Percentiles rank a stretch among this genome's conserved stretches.
Evolutionary conservation across 2,113 vertebrate species (phyloP).

Genomic region (Stegastes partitus): DNA sequence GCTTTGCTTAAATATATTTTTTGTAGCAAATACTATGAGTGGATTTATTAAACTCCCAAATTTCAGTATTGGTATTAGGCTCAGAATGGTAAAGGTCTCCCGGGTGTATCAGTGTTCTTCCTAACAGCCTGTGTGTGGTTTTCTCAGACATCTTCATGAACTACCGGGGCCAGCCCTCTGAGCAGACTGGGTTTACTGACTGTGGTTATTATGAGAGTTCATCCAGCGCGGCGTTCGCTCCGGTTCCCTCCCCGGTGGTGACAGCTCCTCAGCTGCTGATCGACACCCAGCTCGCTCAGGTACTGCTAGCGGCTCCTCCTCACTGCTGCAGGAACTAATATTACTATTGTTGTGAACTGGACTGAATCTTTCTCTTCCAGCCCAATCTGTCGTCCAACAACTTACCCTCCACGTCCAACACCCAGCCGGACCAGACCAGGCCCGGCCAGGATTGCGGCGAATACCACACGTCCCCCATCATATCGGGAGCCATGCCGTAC

Average conservation of each 20-base stretch:
- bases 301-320: slow-evolving; percentile 42
- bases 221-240: slow-evolving; percentile 62
- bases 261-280: slow-evolving; percentile 69
- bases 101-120: neutral
- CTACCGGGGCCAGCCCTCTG: slow-evolving; percentile 73
- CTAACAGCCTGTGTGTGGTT: slow-evolving; percentile 17
- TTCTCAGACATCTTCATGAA: slow-evolving; percentile 84
- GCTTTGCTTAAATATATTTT: neutral
- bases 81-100: neutral
- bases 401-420: slow-evolving; percentile 64
- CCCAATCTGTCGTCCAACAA: slow-evolving; percentile 69
- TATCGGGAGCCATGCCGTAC: slow-evolving; percentile 33
- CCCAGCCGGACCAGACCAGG: slow-evolving; percentile 58
- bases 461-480: slow-evolving; percentile 63
- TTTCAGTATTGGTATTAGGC: neutral
- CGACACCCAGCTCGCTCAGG: slow-evolving; percentile 79
- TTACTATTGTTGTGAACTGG: slow-evolving; percentile 4
- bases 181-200: slow-evolving; percentile 78
- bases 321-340: neutral
- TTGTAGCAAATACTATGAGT: too few species aligned
- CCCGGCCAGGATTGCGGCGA: slow-evolving; percentile 66
- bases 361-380: slow-evolving; percentile 52
- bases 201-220: slow-evolving; percentile 79
- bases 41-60: neutral
- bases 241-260: slow-evolving; percentile 50